phyloP scores from a whole-genome alignment of 2,797 vertebrate genomes.

The Muscicapa striata region DNA sequence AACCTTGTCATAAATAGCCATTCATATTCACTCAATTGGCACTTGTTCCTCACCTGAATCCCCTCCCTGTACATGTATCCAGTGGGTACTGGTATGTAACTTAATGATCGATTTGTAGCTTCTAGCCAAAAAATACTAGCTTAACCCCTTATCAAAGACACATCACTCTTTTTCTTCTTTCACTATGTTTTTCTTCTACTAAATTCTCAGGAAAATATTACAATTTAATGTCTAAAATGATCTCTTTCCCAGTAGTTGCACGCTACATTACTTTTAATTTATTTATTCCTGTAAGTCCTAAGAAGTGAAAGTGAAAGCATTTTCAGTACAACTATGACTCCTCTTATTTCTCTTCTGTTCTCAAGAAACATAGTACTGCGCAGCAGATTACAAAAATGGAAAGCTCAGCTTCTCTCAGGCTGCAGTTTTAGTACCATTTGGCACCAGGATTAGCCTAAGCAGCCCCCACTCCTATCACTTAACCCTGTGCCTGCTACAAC shows the following conservation, averaged over 20 bases:
- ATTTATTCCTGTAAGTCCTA: not conserved
- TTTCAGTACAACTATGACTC: not conserved
- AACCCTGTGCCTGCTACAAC: not conserved
- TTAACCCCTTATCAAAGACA: not conserved
- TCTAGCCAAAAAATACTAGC: not conserved
- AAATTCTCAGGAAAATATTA: not conserved
- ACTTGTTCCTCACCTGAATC: rapidly evolving
- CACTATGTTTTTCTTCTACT: not conserved
- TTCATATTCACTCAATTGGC: not conserved
- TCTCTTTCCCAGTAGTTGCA: not conserved
- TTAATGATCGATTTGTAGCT: not conserved
- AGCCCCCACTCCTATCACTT: not conserved
- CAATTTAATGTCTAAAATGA: not conserved
- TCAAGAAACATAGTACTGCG: not conserved
- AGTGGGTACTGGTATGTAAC: not conserved
- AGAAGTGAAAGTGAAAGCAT: not conserved
- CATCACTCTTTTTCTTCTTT: not conserved
- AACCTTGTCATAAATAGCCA: not conserved
- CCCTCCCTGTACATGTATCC: not conserved
- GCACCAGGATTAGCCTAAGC: not conserved
- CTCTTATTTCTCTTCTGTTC: not conserved
- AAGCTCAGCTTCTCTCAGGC: not conserved
- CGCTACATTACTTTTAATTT: not conserved
- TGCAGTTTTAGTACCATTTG: not conserved
- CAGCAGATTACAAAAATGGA: not conserved